These are phyloP conservation scores for Bursaphelenchus mucronatus DNA, from an alignment of 1,140 invertebrate genomes.

Conservation along the genomic window DNA sequence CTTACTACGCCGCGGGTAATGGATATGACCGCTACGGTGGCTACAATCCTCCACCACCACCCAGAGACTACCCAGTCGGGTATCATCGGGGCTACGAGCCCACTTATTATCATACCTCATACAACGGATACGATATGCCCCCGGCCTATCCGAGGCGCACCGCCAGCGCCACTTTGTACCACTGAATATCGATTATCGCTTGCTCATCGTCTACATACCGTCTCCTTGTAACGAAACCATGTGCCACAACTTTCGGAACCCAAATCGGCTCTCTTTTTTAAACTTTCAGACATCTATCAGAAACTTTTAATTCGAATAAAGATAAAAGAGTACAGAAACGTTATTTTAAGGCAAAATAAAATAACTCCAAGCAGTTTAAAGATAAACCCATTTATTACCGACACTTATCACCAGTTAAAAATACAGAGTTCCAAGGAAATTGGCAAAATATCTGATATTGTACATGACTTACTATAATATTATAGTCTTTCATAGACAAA, in stretches of 20 bases:
- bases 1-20: background rate
- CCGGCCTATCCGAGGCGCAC: slow-evolving; percentile 13
- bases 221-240: too few species aligned
- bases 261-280: too few species aligned
- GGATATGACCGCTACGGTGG: background rate
- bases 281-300: too few species aligned
- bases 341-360: background rate
- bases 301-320: too few species aligned
- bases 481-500: too few species aligned
- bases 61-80: background rate
- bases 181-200: background rate
- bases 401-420: too few species aligned
- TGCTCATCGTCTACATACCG: too few species aligned
- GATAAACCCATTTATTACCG: background rate
- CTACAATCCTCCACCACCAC: slow-evolving; percentile 5
- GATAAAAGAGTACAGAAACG: background rate
- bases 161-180: slow-evolving; percentile 15
- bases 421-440: too few species aligned
- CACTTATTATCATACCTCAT: slow-evolving; percentile 1
- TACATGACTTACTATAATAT: too few species aligned
- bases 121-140: slow-evolving; percentile 9
- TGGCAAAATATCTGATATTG: too few species aligned
- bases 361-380: background rate
- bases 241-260: too few species aligned
- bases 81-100: slow-evolving; percentile 2